Base-by-base conservation (phyloP, 2,797 vertebrate genomes). In the Myotis myotis region DNA sequence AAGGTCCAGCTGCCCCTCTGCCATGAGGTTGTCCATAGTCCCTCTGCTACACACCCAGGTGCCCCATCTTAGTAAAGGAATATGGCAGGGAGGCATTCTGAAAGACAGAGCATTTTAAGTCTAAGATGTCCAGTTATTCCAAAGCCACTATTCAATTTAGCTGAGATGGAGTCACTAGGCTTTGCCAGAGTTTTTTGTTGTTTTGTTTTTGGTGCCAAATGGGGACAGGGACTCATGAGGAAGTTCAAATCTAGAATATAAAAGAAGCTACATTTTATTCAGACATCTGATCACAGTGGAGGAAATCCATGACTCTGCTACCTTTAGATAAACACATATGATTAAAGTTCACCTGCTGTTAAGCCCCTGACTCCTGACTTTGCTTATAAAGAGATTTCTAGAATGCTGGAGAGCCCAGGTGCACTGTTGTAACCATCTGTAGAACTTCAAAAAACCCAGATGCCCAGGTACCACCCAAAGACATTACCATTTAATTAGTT, bases 341-440 rank as follows among this genome's bases (percentile, higher is more conserved):
- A 62, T 47, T 25, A 89, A 72, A 80, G 44, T 33, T 87, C 30
- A 53, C 30, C 9, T 87, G 57, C 28, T 57, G 8, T 68, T 72
- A 60, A 76, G n/a, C 8, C 41, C 57, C 23, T 62, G 57, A 28
- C 28, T 91, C 44, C 36, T 19, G 47, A 41, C 28, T 91, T 72
- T 89, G 28, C 47, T 84, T 75, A 41, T 64, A 64, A 81, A 91
- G 88, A 70, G n/a, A 91, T 88, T 95, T 91, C 41, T 88, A 60
- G 66, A 75, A 80, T 8, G 12, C 66, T 80, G 15, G 72, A 41
- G 66, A 55, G 57, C 68, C 38, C n/a, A 47, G 36, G 17, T 51
- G 23, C 23, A 57, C 47, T 47, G 44, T 16, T 70, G 13, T 38
- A 83, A 51, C 76, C n/a, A 10, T 47, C 23, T 2, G 51, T 25